Evolutionary conservation across 2,888 invertebrate species (phyloP), one percentile per base, ranked within the genome.

Genomic region (Bembecia ichneumoniformis): DNA sequence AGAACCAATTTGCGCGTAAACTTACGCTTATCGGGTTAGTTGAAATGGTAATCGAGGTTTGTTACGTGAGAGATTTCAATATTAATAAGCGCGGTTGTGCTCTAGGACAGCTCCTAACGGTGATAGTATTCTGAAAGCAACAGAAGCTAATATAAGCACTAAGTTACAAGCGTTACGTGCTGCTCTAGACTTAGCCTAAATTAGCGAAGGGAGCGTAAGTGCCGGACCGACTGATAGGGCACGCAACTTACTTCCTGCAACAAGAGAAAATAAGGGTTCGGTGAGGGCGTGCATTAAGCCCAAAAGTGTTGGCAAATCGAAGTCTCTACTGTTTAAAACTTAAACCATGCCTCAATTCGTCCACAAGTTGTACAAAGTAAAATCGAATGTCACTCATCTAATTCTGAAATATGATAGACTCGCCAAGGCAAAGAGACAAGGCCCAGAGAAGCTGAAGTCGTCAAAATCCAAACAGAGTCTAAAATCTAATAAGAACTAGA

Each of bases 231-330:
- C 81, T 74, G 76, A 83, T 81, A 81, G 74, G 81, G 75, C 82
- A 83, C 81, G 77, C 72, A 82, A 88, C 88, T 88, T 87, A 88
- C 88, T 88, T 88, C 87, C 88, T 88, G 88, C 72, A 88, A 88
- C 84, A 87, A 84, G 80, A 86, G 75, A 84, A 70, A 80, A 77
- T 55, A 72, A n/a, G 79, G 82, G 66, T 58, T 79, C 73, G 78
- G 82, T 83, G 79, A 77, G 71, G 82, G 73, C 77, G 83, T 84
- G 86, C 82, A 78, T 62, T 57, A 74, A 77, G 74, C 74, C 76
- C 77, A 69, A 71, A 28, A 2, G 64, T 68, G 63, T 63, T 65
- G 62, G 73, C 73, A 64, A 66, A 57, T 59, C 66, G 59, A 70
- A 71, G 64, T 74, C 61, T 66, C 63, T 58, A 70, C 73, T 64